Evolutionary conservation across 2,113 vertebrate species (phyloP).

Genomic region (Fulmarus glacialis): DNA sequence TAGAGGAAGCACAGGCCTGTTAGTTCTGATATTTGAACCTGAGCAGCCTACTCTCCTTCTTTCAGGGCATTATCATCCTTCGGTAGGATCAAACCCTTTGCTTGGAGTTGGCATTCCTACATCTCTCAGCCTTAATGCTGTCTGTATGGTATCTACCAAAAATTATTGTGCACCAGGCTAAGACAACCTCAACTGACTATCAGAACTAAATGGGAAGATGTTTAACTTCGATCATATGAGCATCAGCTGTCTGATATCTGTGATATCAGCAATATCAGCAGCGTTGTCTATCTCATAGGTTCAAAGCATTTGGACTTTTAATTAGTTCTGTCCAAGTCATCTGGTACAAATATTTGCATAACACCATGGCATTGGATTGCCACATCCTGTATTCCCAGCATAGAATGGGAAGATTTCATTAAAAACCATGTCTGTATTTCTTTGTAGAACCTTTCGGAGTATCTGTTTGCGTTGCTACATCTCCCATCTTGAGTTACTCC

Average conservation of each 20-base stretch:
- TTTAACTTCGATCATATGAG: background rate
- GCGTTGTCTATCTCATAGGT: background rate
- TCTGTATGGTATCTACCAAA: background rate
- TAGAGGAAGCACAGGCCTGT: background rate
- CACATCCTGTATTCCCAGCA: background rate
- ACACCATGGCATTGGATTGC: background rate
- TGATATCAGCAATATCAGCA: slow-evolving; percentile 41
- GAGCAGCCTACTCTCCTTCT: background rate
- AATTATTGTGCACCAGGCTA: background rate
- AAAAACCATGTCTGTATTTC: background rate
- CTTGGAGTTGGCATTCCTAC: background rate
- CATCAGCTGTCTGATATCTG: slow-evolving; percentile 7
- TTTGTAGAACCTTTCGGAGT: background rate
- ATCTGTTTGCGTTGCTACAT: background rate
- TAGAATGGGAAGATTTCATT: background rate
- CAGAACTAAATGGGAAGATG: background rate
- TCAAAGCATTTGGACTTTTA: slow-evolving; percentile 20
- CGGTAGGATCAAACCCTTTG: background rate
- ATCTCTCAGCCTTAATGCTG: background rate
- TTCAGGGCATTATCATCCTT: background rate
- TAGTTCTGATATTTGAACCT: background rate
- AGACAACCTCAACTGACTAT: background rate
- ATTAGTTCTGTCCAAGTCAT: background rate
- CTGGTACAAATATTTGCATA: background rate
- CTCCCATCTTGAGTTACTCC: slow-evolving; percentile 20